Evolutionary conservation across 2,888 invertebrate species (phyloP).

Genomic region (Cordilura impudica): DNA sequence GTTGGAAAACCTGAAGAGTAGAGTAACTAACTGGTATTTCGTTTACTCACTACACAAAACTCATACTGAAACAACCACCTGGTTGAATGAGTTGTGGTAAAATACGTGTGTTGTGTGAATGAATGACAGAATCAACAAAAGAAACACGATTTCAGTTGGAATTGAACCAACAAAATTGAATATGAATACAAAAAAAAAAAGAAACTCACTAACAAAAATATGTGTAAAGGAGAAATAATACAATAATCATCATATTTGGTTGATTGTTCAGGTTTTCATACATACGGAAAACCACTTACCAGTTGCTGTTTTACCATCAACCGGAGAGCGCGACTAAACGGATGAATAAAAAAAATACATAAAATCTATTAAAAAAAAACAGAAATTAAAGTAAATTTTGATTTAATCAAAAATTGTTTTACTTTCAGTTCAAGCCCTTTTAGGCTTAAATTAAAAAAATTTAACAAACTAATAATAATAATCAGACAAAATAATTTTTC

Average conservation of each 20-base stretch:
- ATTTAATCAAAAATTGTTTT: conserved; percentile 6
- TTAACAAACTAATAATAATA: background rate
- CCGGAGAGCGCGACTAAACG: conserved; percentile 60
- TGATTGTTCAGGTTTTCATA: conserved; percentile 61
- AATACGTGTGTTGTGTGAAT: conserved; percentile 55
- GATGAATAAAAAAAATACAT: conserved; percentile 29
- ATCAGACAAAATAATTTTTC: conserved; percentile 12
- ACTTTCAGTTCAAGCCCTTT: conserved; percentile 3
- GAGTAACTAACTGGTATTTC: conserved; percentile 43
- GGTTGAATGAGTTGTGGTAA: conserved; percentile 60
- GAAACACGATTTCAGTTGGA: conserved; percentile 60
- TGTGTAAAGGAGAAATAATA: conserved; percentile 56
- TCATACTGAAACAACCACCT: conserved; percentile 51
- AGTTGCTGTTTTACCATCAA: conserved; percentile 67
- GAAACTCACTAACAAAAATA: conserved; percentile 44
- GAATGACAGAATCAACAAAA: conserved; percentile 60
- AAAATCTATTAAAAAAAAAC: conserved; percentile 10
- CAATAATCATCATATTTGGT: conserved; percentile 50
- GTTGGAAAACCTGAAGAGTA: conserved; percentile 19
- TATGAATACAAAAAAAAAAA: conserved; percentile 38
- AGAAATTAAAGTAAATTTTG: background rate
- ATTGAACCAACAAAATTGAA: conserved; percentile 44
- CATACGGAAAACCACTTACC: conserved; percentile 61
- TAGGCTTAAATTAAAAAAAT: conserved; percentile 21
- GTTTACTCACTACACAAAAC: conserved; percentile 3